phyloP scores from a whole-genome alignment of 2,888 invertebrate species.

The Kuschelorhynchus macadamiae region DNA sequence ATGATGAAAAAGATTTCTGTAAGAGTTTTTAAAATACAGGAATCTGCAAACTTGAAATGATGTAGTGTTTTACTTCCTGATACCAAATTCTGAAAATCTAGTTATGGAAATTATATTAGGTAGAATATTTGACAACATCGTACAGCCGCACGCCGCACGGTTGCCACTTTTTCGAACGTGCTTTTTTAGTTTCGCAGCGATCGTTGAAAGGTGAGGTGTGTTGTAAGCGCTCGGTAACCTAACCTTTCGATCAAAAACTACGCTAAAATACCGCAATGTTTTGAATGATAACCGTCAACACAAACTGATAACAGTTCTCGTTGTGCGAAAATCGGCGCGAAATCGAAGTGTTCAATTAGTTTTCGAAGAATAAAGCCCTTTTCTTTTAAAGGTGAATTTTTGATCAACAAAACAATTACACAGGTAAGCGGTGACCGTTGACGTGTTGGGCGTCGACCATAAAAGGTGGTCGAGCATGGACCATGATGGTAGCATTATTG shows the following conservation, averaged over 20 bases:
- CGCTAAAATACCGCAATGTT: conserved; percentile 12
- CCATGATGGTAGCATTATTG: conserved; percentile 30
- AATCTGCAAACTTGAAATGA: too few relatives aligned
- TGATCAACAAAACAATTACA: conserved; percentile 33
- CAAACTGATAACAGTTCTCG: neutral
- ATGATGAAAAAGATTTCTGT: too few relatives aligned
- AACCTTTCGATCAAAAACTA: conserved; percentile 6
- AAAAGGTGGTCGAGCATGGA: conserved; percentile 27
- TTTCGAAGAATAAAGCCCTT: conserved; percentile 10
- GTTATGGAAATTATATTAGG: too few relatives aligned
- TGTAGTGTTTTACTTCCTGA: too few relatives aligned
- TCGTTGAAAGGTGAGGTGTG: neutral
- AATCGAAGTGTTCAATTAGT: conserved; percentile 19
- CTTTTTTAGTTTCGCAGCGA: conserved; percentile 2
- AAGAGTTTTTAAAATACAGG: too few relatives aligned
- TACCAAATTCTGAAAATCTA: too few relatives aligned
- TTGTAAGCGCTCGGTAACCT: neutral
- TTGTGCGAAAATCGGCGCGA: conserved; percentile 29
- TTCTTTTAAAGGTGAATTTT: neutral
- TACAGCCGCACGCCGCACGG: too few relatives aligned
- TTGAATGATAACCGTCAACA: conserved; percentile 14
- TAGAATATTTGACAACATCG: too few relatives aligned
- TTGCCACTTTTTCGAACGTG: neutral
- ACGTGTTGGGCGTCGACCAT: conserved; percentile 50
- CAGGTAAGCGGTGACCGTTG: conserved; percentile 49